These are phyloP conservation scores for Caracal caracal DNA, from an alignment of 2,113 vertebrate genomes.

Conservation along the genomic window DNA sequence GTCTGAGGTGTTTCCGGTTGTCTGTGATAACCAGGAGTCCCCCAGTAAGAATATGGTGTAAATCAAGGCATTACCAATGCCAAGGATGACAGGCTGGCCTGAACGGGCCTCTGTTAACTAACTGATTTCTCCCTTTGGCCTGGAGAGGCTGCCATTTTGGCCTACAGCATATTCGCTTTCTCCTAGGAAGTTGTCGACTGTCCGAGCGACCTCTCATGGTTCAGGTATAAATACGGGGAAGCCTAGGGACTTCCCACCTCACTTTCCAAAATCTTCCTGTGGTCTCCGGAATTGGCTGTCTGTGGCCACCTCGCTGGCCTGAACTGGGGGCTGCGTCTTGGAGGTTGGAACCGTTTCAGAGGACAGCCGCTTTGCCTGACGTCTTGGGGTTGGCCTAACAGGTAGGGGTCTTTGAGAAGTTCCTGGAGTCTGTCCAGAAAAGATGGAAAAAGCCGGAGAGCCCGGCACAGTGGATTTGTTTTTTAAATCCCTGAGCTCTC, in stretches of 20 bases:
- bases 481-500: neutral
- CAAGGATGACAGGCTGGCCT: neutral
- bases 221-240: neutral
- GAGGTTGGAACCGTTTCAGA: neutral
- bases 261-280: neutral
- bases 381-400: neutral
- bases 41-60: neutral
- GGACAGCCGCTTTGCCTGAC: neutral
- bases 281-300: neutral
- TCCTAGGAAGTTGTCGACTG: neutral
- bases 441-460: neutral
- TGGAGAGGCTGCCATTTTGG: neutral
- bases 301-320: rapidly evolving
- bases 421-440: neutral
- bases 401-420: neutral
- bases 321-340: neutral
- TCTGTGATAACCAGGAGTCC: neutral
- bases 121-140: neutral
- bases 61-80: neutral
- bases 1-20: neutral
- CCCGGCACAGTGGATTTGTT: neutral
- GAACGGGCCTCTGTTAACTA: neutral
- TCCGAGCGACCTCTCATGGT: neutral
- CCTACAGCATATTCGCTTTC: neutral
- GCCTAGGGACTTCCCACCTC: neutral